These are phyloP conservation scores for Augochlora pura DNA, from an alignment of 1,140 invertebrate species.

Conservation along the genomic window DNA sequence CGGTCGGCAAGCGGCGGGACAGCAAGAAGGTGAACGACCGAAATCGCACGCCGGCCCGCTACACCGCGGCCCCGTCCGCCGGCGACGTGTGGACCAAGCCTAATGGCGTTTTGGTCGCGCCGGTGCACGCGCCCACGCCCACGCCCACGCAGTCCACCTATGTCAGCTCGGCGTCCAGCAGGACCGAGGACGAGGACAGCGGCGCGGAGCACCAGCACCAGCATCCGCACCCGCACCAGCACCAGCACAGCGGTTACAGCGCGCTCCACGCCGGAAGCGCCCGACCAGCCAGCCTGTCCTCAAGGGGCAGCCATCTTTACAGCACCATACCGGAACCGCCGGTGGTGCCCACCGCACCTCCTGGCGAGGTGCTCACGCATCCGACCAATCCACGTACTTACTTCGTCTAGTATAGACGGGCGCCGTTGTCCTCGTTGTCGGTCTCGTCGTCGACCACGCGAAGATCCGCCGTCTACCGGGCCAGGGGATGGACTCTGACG, in stretches of 20 bases:
- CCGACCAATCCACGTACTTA: constrained; percentile 78
- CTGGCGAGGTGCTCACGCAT: constrained; percentile 61
- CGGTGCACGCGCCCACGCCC: constrained; percentile 80
- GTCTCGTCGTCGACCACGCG: background rate
- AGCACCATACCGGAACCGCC: constrained; percentile 81
- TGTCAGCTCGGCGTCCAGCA: constrained; percentile 83
- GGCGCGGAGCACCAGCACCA: constrained; percentile 81
- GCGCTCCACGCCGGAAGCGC: constrained; percentile 71
- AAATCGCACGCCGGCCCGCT: constrained; percentile 79
- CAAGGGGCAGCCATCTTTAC: constrained; percentile 79
- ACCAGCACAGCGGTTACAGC: constrained; percentile 73
- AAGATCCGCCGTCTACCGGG: background rate
- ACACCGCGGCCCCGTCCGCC: constrained; percentile 80
- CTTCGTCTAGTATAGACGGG: constrained; percentile 71
- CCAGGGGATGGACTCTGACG: constrained; percentile 4
- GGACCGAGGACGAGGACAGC: constrained; percentile 83
- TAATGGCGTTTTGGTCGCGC: constrained; percentile 69
- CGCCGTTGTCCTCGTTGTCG: background rate
- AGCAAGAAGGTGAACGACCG: constrained; percentile 74
- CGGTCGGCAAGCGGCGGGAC: constrained; percentile 71
- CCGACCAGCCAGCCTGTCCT: constrained; percentile 75
- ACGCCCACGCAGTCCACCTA: constrained; percentile 84
- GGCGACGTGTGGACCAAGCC: constrained; percentile 60
- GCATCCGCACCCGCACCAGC: constrained; percentile 73
- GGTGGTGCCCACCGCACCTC: constrained; percentile 68